Evolutionary conservation across 2,888 invertebrate genomes (phyloP).

Genomic region (Perizoma affinitatum): DNA sequence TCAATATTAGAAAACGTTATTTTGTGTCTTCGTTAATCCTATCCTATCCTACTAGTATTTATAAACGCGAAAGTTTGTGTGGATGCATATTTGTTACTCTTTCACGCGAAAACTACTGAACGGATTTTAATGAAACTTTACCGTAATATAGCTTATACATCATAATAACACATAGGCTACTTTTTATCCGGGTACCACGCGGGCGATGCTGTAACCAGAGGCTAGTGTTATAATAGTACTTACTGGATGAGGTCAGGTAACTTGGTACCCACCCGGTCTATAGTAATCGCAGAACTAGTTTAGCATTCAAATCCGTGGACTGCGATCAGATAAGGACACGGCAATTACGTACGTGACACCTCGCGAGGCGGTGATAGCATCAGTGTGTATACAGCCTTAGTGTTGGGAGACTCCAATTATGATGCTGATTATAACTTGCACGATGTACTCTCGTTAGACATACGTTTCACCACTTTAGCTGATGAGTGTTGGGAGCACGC

Average conservation of each 20-base stretch:
- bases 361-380: conserved; percentile 57
- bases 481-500: neutral
- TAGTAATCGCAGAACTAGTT: conserved; percentile 60
- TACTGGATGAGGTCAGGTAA: neutral
- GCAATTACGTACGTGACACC: conserved; percentile 83
- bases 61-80: no score
- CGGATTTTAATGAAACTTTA: no score
- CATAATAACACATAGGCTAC: no score
- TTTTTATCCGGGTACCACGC: no score
- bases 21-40: no score
- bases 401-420: conserved; percentile 73
- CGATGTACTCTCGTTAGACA: conserved; percentile 10
- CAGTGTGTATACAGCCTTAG: conserved; percentile 46
- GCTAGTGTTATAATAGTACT: neutral
- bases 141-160: no score
- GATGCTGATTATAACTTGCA: conserved; percentile 35
- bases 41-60: no score
- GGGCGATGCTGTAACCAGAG: no score
- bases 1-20: no score
- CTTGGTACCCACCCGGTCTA: neutral
- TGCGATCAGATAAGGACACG: conserved; percentile 62
- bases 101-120: no score
- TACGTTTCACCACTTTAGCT: conserved; percentile 19
- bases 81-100: no score
- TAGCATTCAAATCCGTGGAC: conserved; percentile 68